Evolutionary conservation across 2,797 vertebrate genomes (phyloP).

Genomic region (Todus mexicanus): DNA sequence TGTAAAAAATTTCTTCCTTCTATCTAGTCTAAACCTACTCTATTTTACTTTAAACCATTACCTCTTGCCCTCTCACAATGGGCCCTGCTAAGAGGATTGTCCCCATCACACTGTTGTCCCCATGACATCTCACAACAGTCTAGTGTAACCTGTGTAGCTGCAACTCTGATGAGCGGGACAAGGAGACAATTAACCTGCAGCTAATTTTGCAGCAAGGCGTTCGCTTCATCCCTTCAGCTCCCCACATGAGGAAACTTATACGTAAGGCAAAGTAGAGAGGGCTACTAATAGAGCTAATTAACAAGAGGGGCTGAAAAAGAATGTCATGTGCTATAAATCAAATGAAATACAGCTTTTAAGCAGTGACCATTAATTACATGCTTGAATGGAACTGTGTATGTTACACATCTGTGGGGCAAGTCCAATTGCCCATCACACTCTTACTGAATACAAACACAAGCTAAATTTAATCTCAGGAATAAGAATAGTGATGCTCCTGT

Average conservation of each 20-base stretch:
- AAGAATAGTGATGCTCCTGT: not conserved
- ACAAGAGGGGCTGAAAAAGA: not conserved
- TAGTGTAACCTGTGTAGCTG: too few relatives aligned
- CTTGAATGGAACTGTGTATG: not conserved
- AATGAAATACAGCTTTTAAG: conserved; percentile 35
- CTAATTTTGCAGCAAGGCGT: not conserved
- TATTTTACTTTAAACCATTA: too few relatives aligned
- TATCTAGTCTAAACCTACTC: too few relatives aligned
- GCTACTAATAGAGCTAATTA: conserved; percentile 13
- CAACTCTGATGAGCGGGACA: not conserved
- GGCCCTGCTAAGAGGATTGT: not conserved
- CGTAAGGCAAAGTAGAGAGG: not conserved
- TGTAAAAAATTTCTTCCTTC: too few relatives aligned
- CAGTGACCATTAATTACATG: conserved; percentile 14
- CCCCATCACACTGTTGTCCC: not conserved
- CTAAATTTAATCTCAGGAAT: not conserved
- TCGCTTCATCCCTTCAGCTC: not conserved
- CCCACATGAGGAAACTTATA: not conserved
- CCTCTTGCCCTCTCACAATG: too few relatives aligned
- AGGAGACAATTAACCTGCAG: not conserved
- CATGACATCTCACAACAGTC: not conserved
- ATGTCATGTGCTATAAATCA: conserved; percentile 33
- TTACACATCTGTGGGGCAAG: not conserved
- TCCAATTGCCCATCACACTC: not conserved
- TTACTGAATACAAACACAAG: not conserved